Conservation (phyloP, 2,888 invertebrate genomes). For the Quadroppia sp. region DNA sequence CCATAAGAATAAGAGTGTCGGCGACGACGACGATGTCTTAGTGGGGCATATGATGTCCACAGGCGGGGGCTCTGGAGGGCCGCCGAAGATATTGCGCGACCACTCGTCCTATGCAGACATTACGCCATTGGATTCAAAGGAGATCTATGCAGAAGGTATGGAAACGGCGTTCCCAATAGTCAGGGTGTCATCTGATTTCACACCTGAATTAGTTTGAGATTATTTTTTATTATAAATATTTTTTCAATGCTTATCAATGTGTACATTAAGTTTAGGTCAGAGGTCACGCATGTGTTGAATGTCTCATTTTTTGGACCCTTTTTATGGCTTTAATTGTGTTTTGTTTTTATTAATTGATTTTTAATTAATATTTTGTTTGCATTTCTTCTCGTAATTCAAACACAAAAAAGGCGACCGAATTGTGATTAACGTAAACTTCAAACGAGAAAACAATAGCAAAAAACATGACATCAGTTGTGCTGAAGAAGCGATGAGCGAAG, state of each 20-base stretch:
- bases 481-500: neutral
- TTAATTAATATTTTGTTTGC: neutral
- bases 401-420: constrained; percentile 64
- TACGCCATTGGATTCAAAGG: constrained; percentile 60
- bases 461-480: neutral
- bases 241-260: no score
- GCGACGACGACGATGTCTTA: neutral
- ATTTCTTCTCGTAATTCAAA: neutral
- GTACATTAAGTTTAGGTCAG: no score
- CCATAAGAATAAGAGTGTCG: neutral
- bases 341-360: no score
- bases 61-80: neutral
- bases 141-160: constrained; percentile 79
- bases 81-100: neutral
- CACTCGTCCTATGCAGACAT: constrained; percentile 36
- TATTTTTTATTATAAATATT: no score
- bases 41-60: neutral
- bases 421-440: constrained; percentile 81
- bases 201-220: no score
- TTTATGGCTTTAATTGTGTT: no score
- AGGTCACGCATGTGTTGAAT: no score
- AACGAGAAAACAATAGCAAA: constrained; percentile 44
- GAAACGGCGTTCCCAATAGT: no score
- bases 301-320: no score
- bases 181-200: no score